Evolutionary conservation across 2,888 invertebrate genomes (phyloP), one percentile per base, ranked within the genome.

Genomic region (Lymantria dispar): DNA sequence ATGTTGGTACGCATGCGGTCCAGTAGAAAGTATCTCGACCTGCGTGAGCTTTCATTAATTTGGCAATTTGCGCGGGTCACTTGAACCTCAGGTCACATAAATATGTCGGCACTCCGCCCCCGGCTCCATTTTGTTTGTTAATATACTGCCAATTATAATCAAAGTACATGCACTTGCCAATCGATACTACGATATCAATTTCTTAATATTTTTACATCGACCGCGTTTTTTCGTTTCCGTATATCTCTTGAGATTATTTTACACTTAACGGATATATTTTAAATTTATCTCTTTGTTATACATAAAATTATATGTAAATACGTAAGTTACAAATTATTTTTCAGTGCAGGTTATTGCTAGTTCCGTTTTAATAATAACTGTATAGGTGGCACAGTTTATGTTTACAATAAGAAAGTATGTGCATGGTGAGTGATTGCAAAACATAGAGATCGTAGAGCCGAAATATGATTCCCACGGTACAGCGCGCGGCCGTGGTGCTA

Each of bases 1-100:
- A 87, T 84, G 83, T 82, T 83, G 84, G 80, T 80, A 74, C 74
- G 73, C 79, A 78, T 79, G 74, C 80, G 76, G 76, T 75, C 71
- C 78, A 75, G 86, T 88, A 88, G 90, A 90, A 91, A 90, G 90
- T 91, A 83, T 89, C 87, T 87, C 87, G 87, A 78, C 75, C 80
- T 78, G 79, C 73, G 78, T 71, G 80, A 81, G 85, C 85, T 86
- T 87, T 87, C 89, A 80, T 84, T 86, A 84, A 83, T 82, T 82
- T 83, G 83, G 83, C 80, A 82, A 83, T 79, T 72, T 74, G 70
- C 67, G 70, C 83, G 72, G 90, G 90, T 89, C 90, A 87, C 72
- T 74, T 72, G 76, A 72, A 68, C 61, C 72, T 69, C 74, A 70
- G 82, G 83, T 77, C 81, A 78, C 88, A 85, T 90, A 89, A 90